Conservation (phyloP, 2,113 vertebrate species). For the Onychostoma macrolepis region DNA sequence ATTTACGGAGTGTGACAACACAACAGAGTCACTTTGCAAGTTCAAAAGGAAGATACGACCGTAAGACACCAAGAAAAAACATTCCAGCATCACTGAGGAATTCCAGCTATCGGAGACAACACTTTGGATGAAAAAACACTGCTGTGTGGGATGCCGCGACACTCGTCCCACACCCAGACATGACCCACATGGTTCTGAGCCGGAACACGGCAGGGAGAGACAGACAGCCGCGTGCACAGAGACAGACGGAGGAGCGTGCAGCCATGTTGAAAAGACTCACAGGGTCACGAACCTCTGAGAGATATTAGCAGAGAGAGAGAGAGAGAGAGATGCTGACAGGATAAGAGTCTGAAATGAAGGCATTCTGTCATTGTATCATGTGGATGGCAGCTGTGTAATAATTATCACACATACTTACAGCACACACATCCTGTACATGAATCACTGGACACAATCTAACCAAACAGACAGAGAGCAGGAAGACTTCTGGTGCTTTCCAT, state of each 20-base stretch:
- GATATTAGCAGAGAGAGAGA: conserved; percentile 18
- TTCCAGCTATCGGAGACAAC: conserved; percentile 57
- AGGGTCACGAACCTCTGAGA: conserved; percentile 38
- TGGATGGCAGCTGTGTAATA: conserved; percentile 69
- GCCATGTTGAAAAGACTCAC: conserved; percentile 25
- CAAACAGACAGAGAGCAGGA: background rate
- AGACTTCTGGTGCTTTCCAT: background rate
- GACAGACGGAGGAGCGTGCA: conserved; percentile 42
- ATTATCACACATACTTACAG: conserved; percentile 49
- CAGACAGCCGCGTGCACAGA: conserved; percentile 50
- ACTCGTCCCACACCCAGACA: conserved; percentile 46
- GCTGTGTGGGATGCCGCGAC: background rate
- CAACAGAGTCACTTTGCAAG: conserved; percentile 35
- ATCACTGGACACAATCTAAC: conserved; percentile 8
- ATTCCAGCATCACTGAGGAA: conserved; percentile 60
- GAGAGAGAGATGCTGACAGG: conserved; percentile 13
- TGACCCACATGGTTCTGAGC: conserved; percentile 50
- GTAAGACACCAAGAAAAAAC: conserved; percentile 62
- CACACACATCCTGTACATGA: conserved; percentile 43
- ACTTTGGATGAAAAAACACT: background rate
- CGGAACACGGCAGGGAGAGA: conserved; percentile 22
- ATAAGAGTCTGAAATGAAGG: conserved; percentile 38
- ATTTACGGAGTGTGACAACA: conserved; percentile 51
- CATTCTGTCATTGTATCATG: conserved; percentile 56
- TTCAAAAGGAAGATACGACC: conserved; percentile 48